Conservation (phyloP, 2,113 vertebrate genomes). For the Trogon melanurus region DNA sequence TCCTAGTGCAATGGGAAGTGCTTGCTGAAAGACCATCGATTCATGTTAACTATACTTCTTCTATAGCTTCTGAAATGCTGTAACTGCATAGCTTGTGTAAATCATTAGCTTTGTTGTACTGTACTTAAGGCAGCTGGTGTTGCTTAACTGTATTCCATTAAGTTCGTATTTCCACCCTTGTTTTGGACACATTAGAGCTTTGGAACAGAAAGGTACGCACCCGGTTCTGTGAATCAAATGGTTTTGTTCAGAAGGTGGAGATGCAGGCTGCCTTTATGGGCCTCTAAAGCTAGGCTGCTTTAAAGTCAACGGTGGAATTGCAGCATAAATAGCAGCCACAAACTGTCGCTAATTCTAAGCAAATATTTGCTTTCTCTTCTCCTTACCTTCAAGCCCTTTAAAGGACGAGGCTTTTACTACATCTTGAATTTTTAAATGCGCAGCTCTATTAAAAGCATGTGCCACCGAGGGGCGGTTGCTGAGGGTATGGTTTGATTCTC, state of each 20-base stretch:
- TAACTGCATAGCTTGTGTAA: constrained; percentile 45
- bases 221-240: constrained; percentile 33
- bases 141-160: constrained; percentile 73
- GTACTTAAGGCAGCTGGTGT: constrained; percentile 67
- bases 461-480: constrained; percentile 48
- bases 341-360: constrained; percentile 38
- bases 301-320: constrained; percentile 34
- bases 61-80: constrained; percentile 49
- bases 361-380: constrained; percentile 48
- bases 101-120: constrained; percentile 17
- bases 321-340: constrained; percentile 57
- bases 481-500: background rate
- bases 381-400: constrained; percentile 53
- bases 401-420: constrained; percentile 36
- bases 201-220: constrained; percentile 74
- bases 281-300: constrained; percentile 56
- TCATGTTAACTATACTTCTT: constrained; percentile 48
- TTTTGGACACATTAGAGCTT: constrained; percentile 73
- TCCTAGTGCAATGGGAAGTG: constrained; percentile 37
- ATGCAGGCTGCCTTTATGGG: constrained; percentile 64
- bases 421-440: constrained; percentile 20
- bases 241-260: constrained; percentile 47
- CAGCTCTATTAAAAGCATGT: constrained; percentile 68
- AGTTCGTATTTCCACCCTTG: constrained; percentile 68
- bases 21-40: constrained; percentile 40